Base-by-base conservation (phyloP, 2,888 invertebrate genomes). In the Perizoma flavofasciatum region DNA sequence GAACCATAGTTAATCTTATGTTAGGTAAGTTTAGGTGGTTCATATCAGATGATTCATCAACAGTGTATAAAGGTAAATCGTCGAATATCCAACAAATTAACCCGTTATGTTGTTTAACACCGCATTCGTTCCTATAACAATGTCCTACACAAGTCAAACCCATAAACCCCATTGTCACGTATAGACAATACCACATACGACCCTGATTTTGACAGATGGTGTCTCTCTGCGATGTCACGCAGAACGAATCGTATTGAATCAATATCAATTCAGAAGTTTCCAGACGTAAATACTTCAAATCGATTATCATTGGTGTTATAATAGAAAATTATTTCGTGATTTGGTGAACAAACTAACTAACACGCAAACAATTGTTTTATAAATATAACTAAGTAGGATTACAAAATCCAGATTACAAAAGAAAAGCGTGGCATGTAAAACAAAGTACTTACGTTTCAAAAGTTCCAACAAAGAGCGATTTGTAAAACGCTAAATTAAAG, bases 191-290 rank as follows among this genome's bases (percentile, higher is more conserved):
- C 51, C 60, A 60, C 58, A 67, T 56, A 59, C 59, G 59, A 48
- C 63, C 63, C 65, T 65, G 66, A 45, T 62, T 61, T 63, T 68
- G 69, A 70, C 63, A 62, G 61, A 68, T 54, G 64, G 62, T 61
- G 61, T n/a, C 60, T 58, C 54, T 10, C 49, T 22, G 63, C 48
- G 67, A 65, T 33, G 49, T 58, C 64, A 55, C 64, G 52, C 8
- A 49, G 44, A 58, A 55, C 58, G 52, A 49, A 60, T 60, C 43
- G 52, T 58, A 54, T 51, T 43, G 49, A 60, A 61, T 64, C 61
- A 49, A 61, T 61, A 61, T 0, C 41, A 41, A 49, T 47, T 59
- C 22, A 45, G 40, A 37, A 59, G 37, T 49, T 49, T 49, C 34
- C 5, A 49, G 34, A 39, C 9, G 8, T 59, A 49, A 49, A 44